phyloP scores from a whole-genome alignment of 2,888 invertebrate species.

The Patella ulyssiponensis region DNA sequence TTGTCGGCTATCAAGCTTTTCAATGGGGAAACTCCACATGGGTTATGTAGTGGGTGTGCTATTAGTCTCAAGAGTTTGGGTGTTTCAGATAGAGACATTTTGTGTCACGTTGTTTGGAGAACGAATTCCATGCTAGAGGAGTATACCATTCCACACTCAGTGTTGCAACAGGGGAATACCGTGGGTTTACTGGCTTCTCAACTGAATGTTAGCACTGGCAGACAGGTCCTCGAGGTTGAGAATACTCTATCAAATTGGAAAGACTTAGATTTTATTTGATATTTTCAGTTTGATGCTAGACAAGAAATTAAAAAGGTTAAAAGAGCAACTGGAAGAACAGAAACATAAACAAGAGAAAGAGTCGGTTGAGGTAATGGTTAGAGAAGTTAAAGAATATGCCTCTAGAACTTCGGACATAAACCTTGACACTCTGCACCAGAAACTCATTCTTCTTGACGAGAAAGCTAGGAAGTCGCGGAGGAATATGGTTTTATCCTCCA shows the following conservation, averaged over 20 bases:
- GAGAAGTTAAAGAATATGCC: conserved; percentile 1
- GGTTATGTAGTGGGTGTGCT: conserved; percentile 17
- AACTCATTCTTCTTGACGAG: neutral
- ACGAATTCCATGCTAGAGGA: neutral
- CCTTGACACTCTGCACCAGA: neutral
- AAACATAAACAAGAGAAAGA: neutral
- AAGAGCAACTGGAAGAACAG: neutral
- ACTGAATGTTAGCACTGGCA: neutral
- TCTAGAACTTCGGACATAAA: neutral
- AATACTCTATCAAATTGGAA: neutral
- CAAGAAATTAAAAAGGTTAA: neutral
- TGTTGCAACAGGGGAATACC: neutral
- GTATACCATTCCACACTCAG: neutral
- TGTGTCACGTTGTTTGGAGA: conserved; percentile 16
- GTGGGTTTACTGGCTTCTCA: neutral
- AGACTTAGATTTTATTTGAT: neutral
- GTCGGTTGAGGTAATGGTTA: neutral
- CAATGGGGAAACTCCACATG: conserved; percentile 18
- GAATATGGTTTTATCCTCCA: neutral
- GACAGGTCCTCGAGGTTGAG: neutral
- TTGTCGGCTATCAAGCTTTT: neutral
- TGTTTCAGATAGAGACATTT: conserved; percentile 7
- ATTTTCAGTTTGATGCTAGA: neutral
- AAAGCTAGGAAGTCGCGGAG: neutral
- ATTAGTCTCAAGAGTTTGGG: conserved; percentile 1